phyloP scores from a whole-genome alignment of 2,888 invertebrate species.

The Heteropelma amictum region DNA sequence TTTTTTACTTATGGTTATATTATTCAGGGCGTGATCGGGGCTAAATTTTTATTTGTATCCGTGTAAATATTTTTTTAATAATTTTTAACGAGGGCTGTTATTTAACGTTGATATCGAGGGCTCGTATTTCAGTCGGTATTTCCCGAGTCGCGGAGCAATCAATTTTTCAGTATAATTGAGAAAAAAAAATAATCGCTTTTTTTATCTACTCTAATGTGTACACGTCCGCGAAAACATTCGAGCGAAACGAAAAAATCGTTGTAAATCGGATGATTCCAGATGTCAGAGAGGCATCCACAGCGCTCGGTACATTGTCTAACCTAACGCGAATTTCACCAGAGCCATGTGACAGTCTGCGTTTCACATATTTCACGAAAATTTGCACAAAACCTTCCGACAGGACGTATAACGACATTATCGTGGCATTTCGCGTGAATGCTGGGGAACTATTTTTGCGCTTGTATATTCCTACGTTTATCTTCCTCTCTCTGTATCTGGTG shows the following conservation, averaged over 20 bases:
- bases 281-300: slow-evolving; percentile 14
- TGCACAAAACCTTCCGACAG: slow-evolving; percentile 27
- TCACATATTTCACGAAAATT: slow-evolving; percentile 41
- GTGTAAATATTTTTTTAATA: no score
- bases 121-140: no score
- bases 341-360: slow-evolving; percentile 21
- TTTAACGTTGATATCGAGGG: no score
- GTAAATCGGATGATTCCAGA: background rate
- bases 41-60: no score
- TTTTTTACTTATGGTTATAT: no score
- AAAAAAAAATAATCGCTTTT: no score
- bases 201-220: background rate
- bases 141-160: no score
- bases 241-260: background rate
- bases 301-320: slow-evolving; percentile 15
- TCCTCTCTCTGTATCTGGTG: background rate
- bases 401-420: slow-evolving; percentile 41
- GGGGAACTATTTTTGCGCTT: background rate
- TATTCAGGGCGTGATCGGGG: no score
- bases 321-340: slow-evolving; percentile 7
- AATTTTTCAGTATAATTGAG: no score
- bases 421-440: slow-evolving; percentile 35
- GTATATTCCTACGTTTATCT: background rate
- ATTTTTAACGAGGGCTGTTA: no score
- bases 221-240: background rate